Base-by-base conservation (phyloP, 1,140 invertebrate species). In the Myzus persicae region DNA sequence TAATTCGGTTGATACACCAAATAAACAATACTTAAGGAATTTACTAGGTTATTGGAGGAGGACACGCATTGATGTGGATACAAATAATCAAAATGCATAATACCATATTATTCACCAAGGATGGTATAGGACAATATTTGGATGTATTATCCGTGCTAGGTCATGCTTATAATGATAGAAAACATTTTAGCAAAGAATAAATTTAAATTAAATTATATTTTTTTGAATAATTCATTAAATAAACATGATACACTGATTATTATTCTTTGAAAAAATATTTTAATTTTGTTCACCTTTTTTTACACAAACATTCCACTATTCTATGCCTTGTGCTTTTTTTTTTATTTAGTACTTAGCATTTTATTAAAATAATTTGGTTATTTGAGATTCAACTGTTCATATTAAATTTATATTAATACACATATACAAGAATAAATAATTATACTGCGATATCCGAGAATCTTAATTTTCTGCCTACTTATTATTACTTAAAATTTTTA, bases 171-270 rank as follows among this genome's bases (percentile, higher is more conserved):
- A 76, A 76, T n/a, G 14, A 76, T 76, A 36, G 1, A n/a, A n/a
- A 76, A 76, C 14, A 76, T 76, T 76, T 76, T 20, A n/a, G 20
- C 36, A 76, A 18, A n/a, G 31, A n/a, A 76, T 76, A 76, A 76
- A 76, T 76, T 76, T 76, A 76, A 76, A 76, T n/a, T 76, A 18
- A 76, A n/a, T 76, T 76, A 38, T 82, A 82, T 82, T 82, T 38
- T 5, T 38, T 82, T 82, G 8, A 82, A 82, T 38, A 38, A 82
- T 82, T 82, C 76, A 82, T 82, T 82, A 38, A 22, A 82, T 38
- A 82, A 82, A 82, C 76, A 82, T 82, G 36, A 38, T 82, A 38
- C 76, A 82, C 22, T 38, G 36, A 8, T 82, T 38, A 82, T 82
- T 82, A 82, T 82, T 82, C 36, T 82, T 24, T 24, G 36, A 82